phyloP scores from a whole-genome alignment of 1,140 invertebrate species.

The Drosophila auraria region DNA sequence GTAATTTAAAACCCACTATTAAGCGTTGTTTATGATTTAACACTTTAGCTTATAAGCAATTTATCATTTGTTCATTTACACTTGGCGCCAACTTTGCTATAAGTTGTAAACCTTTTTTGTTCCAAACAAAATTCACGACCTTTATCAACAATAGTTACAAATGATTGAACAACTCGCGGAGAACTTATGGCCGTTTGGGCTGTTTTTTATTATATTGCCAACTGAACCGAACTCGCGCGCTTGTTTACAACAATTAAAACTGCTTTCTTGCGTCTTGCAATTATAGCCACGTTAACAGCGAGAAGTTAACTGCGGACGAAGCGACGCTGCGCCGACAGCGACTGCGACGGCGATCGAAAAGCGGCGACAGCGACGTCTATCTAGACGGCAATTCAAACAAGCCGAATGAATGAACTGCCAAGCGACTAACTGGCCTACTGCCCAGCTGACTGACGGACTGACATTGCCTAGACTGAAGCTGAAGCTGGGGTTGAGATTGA shows the following conservation, averaged over 20 bases:
- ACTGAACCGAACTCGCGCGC: slow-evolving; percentile 68
- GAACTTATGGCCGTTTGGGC: slow-evolving; percentile 16
- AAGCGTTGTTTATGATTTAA: slow-evolving; percentile 1
- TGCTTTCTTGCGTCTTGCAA: slow-evolving; percentile 58
- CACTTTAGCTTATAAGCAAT: background rate
- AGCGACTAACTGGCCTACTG: slow-evolving; percentile 26
- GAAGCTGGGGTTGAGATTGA: slow-evolving; percentile 23
- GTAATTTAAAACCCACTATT: background rate
- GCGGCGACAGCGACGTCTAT: slow-evolving; percentile 40
- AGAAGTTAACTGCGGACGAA: slow-evolving; percentile 50
- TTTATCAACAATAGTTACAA: slow-evolving; percentile 46
- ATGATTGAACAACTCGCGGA: slow-evolving; percentile 29
- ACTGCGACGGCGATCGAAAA: slow-evolving; percentile 24
- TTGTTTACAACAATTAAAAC: slow-evolving; percentile 79
- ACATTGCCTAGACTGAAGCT: slow-evolving; percentile 12
- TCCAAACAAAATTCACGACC: slow-evolving; percentile 42
- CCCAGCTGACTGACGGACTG: slow-evolving; percentile 46
- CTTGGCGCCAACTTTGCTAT: slow-evolving; percentile 3
- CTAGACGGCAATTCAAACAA: slow-evolving; percentile 51
- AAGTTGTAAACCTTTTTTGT: background rate
- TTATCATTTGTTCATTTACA: background rate
- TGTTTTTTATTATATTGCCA: slow-evolving; percentile 25
- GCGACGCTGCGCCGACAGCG: slow-evolving; percentile 36
- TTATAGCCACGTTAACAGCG: slow-evolving; percentile 77
- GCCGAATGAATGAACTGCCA: slow-evolving; percentile 38